Base-by-base conservation (phyloP, 2,113 vertebrate species). In the Siniperca chuatsi region DNA sequence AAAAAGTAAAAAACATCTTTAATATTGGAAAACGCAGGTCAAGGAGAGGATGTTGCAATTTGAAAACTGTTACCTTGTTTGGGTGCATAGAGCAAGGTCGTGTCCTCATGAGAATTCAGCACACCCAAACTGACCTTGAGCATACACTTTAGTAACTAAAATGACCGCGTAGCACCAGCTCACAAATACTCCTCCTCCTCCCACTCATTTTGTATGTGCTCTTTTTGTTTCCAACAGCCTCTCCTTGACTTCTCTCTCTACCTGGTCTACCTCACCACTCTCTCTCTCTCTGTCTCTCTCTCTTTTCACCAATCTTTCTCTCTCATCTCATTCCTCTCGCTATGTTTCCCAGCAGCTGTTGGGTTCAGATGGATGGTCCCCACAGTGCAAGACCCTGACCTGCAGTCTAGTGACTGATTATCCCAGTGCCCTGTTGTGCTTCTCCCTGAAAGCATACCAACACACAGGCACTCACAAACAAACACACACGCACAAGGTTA, bases 331-430 rank as follows among this genome's bases (percentile, higher is more conserved):
- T 87, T 89, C 83, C 80, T 90, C 78, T 76, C 60, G 13, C 81
- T 89, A 87, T 82, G 16, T 89, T 88, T 86, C 84, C 86, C 77
- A 91, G 92, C 93, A 93, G 94, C 92, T 95, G 89, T 79, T 92
- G 83, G 74, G 85, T 91, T 93, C 90, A 94, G 94, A 94, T 93
- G 92, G 92, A 95, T 92, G 89, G 88, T 90, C 90, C 89, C 87
- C 77, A 88, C 86, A 83, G 93, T 65, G 88, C 86, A 66, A 84
- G 86, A 93, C 92, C 93, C 92, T 94, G 94, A 92, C 94, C 90
- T 89, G 83, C 89, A 87, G 83, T 88, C 85, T 81, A 81, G 87
- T 95, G 95, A 96, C 87, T 94, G 92, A 95, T 95, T 92, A 95
- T 90, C 89, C 82, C 82, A n/a, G 25, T 84, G 91, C 81, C 92